phyloP scores from a whole-genome alignment of 2,888 invertebrate species.

The Drosophila tripunctata region DNA sequence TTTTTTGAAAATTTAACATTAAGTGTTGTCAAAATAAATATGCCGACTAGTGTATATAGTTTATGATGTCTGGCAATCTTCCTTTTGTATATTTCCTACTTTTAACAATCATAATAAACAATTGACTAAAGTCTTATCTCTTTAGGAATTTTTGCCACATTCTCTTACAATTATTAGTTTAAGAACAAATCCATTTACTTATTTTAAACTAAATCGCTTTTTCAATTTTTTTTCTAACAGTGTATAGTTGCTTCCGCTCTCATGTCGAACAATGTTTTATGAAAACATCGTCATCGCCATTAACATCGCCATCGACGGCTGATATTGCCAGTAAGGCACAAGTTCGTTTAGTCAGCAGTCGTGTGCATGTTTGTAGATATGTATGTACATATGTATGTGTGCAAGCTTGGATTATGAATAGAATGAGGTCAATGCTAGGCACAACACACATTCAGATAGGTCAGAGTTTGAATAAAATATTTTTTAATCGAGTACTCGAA shows the following conservation, averaged over 20 bases:
- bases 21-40: no score
- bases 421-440: slow-evolving; percentile 41
- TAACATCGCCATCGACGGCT: slow-evolving; percentile 3
- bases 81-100: no score
- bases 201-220: background rate
- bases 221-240: background rate
- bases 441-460: background rate
- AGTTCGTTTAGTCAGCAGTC: slow-evolving; percentile 2
- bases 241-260: slow-evolving; percentile 9
- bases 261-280: slow-evolving; percentile 2
- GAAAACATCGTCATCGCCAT: slow-evolving; percentile 9
- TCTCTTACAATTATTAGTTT: no score
- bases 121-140: no score
- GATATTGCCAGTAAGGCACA: slow-evolving; percentile 31
- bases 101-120: no score
- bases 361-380: background rate
- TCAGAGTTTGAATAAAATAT: slow-evolving; percentile 28
- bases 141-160: no score
- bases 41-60: no score
- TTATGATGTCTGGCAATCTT: no score
- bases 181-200: background rate
- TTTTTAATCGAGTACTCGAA: background rate
- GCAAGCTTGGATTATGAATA: background rate
- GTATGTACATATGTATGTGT: background rate
- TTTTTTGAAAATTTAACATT: no score